These are phyloP conservation scores for Acanthurus tractus DNA, from an alignment of 2,797 vertebrate species.

Conservation along the genomic window DNA sequence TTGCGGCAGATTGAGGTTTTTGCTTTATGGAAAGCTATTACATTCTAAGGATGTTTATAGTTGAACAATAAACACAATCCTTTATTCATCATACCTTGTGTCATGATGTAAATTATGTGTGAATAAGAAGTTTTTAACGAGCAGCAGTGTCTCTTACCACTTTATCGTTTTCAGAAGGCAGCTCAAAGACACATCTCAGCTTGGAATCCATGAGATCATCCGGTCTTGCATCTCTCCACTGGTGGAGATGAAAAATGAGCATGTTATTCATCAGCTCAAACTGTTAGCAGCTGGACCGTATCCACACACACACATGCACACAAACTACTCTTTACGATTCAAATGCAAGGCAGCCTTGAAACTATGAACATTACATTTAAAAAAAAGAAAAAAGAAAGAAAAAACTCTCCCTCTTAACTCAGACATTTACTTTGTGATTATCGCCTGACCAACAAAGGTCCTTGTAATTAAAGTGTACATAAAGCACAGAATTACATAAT, in stretches of 20 bases:
- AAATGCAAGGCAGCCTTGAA: conserved; percentile 32
- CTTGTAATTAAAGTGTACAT: not conserved
- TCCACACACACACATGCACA: conserved; percentile 28
- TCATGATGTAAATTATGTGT: conserved; percentile 6
- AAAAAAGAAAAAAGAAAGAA: not conserved
- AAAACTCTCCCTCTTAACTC: not conserved
- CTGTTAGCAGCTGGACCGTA: conserved; percentile 68
- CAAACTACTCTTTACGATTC: conserved; percentile 17
- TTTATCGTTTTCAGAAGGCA: conserved; percentile 98
- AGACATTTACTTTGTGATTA: not conserved
- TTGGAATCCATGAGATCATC: conserved; percentile 99
- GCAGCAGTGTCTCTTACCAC: conserved; percentile 89
- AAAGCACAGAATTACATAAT: not conserved
- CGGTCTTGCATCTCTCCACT: conserved; percentile 99
- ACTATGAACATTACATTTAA: not conserved
- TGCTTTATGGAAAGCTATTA: not conserved
- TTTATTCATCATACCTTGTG: not conserved
- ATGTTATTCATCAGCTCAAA: conserved; percentile 73
- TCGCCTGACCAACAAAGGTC: not conserved
- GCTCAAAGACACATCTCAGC: conserved; percentile 98
- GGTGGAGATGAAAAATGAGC: conserved; percentile 74
- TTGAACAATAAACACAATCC: not conserved
- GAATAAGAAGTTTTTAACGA: conserved; percentile 22
- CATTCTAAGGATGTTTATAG: conserved; percentile 18
- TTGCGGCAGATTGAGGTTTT: not conserved